A percentile compares a stretch with the other conserved stretches of the same genome.
These are phyloP conservation scores for Dermatemys mawii DNA, from an alignment of 2,113 vertebrate species.

Conservation along the genomic window DNA sequence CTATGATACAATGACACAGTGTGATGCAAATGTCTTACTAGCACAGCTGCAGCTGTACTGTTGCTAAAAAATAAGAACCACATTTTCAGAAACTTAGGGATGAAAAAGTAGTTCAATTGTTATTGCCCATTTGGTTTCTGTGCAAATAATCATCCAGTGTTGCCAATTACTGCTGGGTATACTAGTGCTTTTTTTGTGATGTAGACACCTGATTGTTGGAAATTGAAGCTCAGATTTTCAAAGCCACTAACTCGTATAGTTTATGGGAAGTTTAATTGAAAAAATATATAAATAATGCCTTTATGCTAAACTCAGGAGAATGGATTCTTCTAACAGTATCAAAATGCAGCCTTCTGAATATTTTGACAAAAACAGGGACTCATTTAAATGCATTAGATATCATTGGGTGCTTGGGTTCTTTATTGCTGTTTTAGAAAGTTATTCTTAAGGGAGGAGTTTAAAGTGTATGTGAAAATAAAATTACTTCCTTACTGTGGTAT, in stretches of 20 bases:
- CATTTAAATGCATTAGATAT: conserved; percentile 52
- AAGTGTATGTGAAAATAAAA: conserved; percentile 59
- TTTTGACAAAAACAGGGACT: conserved; percentile 53
- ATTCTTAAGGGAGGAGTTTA: conserved; percentile 49
- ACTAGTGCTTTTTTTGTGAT: background rate
- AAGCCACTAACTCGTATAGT: conserved; percentile 3
- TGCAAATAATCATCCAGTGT: background rate
- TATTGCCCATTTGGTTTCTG: background rate
- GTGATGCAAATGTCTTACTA: no score
- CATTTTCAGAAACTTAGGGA: background rate
- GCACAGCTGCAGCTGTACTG: background rate
- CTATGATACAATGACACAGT: background rate
- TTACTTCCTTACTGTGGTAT: conserved; percentile 41
- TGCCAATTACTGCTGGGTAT: background rate
- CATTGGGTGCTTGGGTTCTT: background rate
- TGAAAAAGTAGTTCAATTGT: background rate
- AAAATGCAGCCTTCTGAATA: conserved; percentile 47
- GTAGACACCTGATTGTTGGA: conserved; percentile 26
- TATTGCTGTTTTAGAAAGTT: conserved; percentile 54
- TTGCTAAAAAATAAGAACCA: background rate
- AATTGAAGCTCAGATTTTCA: conserved; percentile 32
- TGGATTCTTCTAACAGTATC: background rate
- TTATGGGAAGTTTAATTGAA: background rate
- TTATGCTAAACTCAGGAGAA: background rate
- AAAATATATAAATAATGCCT: background rate